A percentile compares a stretch with the other conserved stretches of the same genome.
Evolutionary conservation across 2,797 vertebrate genomes (phyloP).

Genomic region (Glyptemys insculpta): DNA sequence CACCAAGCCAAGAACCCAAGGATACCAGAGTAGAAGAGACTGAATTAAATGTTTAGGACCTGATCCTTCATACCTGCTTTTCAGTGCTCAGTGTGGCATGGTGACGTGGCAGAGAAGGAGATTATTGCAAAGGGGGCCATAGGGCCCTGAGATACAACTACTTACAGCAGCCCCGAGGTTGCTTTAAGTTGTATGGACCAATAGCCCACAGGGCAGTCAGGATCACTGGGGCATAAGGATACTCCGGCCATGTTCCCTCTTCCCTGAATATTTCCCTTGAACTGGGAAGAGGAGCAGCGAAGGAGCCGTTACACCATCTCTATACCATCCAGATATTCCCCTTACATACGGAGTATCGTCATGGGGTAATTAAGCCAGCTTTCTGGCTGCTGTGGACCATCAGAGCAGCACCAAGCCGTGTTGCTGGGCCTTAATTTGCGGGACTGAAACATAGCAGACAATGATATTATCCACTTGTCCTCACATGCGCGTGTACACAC

Average conservation of each 20-base stretch:
- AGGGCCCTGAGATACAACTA: background rate
- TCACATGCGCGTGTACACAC: background rate
- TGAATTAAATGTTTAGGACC: background rate
- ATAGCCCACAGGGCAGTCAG: background rate
- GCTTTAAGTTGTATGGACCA: background rate
- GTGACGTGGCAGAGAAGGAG: too few relatives aligned
- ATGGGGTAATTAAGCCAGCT: background rate
- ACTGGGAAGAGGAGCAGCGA: background rate
- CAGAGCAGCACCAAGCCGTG: accelerated
- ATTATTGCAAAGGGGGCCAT: background rate
- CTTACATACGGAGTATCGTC: background rate
- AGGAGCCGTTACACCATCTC: accelerated
- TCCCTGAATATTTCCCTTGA: accelerated
- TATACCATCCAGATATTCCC: background rate
- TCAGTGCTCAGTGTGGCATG: background rate
- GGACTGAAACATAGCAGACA: accelerated
- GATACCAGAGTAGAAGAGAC: background rate
- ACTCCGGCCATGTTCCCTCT: background rate
- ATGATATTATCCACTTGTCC: background rate
- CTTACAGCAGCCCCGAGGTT: background rate
- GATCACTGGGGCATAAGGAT: background rate
- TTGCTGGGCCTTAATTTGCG: background rate
- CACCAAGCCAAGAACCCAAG: background rate
- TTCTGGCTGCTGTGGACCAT: background rate
- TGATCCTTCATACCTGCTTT: background rate